Base-by-base conservation (phyloP, 1,140 invertebrate species). In the Gyrodactylus salaris region DNA sequence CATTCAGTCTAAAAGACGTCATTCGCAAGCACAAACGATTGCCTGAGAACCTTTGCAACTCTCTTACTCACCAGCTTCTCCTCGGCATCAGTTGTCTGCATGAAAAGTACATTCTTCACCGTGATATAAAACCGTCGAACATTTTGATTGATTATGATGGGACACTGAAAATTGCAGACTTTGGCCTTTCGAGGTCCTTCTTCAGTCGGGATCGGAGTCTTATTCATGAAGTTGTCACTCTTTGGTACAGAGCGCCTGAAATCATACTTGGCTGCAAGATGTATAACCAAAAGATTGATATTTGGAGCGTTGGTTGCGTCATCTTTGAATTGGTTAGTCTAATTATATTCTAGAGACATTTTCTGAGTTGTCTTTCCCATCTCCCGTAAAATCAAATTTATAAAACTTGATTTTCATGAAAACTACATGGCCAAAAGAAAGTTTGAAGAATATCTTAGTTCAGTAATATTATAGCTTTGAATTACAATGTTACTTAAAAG, bases 101-200 rank as follows among this genome's bases (percentile, higher is more conserved):
- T 25, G 20, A 22, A 71, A 21, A 71, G 20, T 20, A 25, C 20
- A 25, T 71, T 16, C 25, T 71, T 25, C 70, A 71, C 26, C 25
- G 27, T 82, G 94, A 99, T 83, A 84, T 99, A 68, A 99, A 99
- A 78, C 94, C 94, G 20, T 94, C 98, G 81, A 99, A 99, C 82
- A 83, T 97, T 23, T 83, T 99, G 0, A 93, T 97, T 76, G 87
- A 91, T 78, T 86, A 87, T 75, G 87, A 88, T 77, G 91, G 91
- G n/a, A 84, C 87, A 22, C 93, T 89, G 26, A 89, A 96, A 85
- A 86, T 99, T 7, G 95, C 93, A 25, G 95, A 99, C 82, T 98
- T 99, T 84, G 95, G 95, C 74, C 83, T 99, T 26, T 93, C 94
- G 0, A 84, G 95, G 77, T 87, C 87, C 0, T 93, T 97, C 83